Percentiles rank a stretch among this genome's conserved stretches.
These are phyloP conservation scores for Heliconius eleuchia DNA, from an alignment of 1,140 invertebrate species.

Conservation along the genomic window DNA sequence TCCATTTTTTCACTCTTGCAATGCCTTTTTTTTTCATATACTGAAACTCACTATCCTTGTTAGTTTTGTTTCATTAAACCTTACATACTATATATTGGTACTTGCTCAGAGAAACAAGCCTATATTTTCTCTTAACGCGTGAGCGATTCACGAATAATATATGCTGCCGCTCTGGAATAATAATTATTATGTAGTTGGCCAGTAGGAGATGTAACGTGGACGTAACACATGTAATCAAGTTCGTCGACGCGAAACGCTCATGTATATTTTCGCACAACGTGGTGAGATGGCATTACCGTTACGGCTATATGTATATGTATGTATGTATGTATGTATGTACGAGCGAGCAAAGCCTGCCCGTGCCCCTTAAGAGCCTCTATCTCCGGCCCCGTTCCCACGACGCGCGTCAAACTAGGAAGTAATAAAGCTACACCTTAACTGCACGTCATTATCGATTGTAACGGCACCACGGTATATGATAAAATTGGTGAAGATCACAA, in stretches of 20 bases:
- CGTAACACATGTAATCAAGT: constrained; percentile 35
- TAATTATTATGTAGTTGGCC: constrained; percentile 22
- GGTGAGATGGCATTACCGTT: constrained; percentile 56
- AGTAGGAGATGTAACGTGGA: constrained; percentile 31
- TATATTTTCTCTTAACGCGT: constrained; percentile 2
- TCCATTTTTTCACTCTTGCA: too few species aligned
- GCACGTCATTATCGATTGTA: constrained; percentile 77
- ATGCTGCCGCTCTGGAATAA: constrained; percentile 7
- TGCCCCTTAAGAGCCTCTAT: constrained; percentile 70
- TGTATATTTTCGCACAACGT: constrained; percentile 34
- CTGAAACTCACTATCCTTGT: too few species aligned
- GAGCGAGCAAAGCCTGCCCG: constrained; percentile 42
- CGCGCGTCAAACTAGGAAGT: constrained; percentile 67
- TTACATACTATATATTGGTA: too few species aligned
- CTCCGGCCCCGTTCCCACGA: constrained; percentile 72
- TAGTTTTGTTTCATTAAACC: too few species aligned
- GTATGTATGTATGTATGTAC: constrained; percentile 25
- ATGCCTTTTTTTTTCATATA: too few species aligned
- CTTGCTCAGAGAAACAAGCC: background rate
- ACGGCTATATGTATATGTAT: constrained; percentile 35
- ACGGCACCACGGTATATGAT: constrained; percentile 61
- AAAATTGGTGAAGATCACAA: constrained; percentile 62
- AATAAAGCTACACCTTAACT: constrained; percentile 79
- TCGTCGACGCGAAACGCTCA: constrained; percentile 27
- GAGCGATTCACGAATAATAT: constrained; percentile 13